phyloP scores from a whole-genome alignment of 2,797 vertebrate species.

The Dicrostonyx torquatus region DNA sequence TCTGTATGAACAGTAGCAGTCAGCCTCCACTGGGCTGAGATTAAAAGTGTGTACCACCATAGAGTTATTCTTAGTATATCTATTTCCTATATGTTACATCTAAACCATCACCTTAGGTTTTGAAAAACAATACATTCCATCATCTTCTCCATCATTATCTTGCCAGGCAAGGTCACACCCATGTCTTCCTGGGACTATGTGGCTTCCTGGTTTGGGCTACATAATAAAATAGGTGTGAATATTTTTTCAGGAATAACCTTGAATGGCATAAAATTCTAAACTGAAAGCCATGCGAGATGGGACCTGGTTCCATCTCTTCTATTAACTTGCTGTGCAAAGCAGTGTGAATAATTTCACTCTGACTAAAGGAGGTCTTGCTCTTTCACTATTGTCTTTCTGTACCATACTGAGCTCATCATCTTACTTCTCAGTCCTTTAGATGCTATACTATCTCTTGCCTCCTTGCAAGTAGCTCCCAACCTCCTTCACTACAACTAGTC shows the following conservation, averaged over 20 bases:
- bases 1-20: neutral
- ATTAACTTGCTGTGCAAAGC: neutral
- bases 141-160: neutral
- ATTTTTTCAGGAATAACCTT: neutral
- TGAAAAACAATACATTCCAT: neutral
- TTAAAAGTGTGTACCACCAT: neutral
- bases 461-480: neutral
- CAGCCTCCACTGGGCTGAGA: neutral
- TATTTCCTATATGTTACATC: neutral
- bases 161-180: neutral
- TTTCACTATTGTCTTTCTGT: neutral
- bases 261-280: neutral
- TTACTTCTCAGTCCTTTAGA: neutral
- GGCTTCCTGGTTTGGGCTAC: neutral
- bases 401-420: neutral
- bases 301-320: neutral
- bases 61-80: neutral
- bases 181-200: neutral
- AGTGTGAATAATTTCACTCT: neutral
- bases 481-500: neutral
- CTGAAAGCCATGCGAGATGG: neutral
- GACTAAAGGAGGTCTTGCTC: neutral
- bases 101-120: neutral
- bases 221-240: neutral
- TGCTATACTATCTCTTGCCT: neutral